Conservation (phyloP, 2,797 vertebrate genomes). For the Ceryle rudis region DNA sequence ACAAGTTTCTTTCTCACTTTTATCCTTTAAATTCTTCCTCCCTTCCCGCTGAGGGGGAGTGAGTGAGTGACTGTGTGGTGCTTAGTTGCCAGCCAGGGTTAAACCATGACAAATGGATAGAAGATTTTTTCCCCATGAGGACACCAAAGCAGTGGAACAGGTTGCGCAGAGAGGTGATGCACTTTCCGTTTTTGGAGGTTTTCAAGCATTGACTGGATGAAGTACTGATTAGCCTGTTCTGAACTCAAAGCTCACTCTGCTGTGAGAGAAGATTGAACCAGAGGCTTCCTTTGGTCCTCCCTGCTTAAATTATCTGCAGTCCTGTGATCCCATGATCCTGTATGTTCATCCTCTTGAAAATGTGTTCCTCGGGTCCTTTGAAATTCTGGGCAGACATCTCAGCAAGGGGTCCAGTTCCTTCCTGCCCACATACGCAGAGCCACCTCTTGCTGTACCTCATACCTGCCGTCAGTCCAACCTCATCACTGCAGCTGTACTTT, state of each 20-base stretch:
- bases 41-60: not conserved
- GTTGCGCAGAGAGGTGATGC: not conserved
- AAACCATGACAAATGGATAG: not conserved
- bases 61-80: not conserved
- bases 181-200: not conserved
- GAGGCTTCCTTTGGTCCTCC: not conserved
- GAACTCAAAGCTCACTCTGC: not conserved
- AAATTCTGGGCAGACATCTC: not conserved
- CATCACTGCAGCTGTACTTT: not conserved
- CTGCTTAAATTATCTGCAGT: not conserved
- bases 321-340: not conserved
- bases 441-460: not conserved
- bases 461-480: not conserved
- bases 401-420: not conserved
- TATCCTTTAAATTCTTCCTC: not conserved
- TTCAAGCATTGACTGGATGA: not conserved
- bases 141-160: not conserved
- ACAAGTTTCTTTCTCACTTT: not conserved
- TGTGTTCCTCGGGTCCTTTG: not conserved
- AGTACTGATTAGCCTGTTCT: not conserved
- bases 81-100: not conserved
- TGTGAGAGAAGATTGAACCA: not conserved
- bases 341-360: not conserved
- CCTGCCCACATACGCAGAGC: accelerated
- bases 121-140: not conserved